These are phyloP conservation scores for Nephila pilipes DNA, from an alignment of 1,140 invertebrate genomes.

Conservation along the genomic window DNA sequence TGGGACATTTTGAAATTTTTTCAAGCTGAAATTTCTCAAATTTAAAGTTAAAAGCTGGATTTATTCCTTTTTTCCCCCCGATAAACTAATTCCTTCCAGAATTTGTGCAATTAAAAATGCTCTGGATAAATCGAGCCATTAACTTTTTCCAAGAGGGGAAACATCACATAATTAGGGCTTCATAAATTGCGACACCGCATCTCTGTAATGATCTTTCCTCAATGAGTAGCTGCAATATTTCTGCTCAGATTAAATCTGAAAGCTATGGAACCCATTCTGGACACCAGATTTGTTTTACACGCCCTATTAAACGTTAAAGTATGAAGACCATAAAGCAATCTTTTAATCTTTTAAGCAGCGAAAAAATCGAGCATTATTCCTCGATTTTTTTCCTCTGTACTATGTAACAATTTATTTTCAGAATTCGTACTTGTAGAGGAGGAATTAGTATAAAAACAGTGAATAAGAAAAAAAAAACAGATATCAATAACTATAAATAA, in stretches of 20 bases:
- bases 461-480: too few relatives aligned
- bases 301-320: constrained; percentile 20
- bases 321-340: neutral
- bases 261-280: neutral
- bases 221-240: neutral
- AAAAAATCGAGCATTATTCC: neutral
- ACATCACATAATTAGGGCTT: constrained; percentile 18
- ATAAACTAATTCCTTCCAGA: neutral
- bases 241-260: neutral
- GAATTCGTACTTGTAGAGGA: too few relatives aligned
- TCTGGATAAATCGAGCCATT: constrained; percentile 21
- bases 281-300: constrained; percentile 3
- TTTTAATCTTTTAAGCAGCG: neutral
- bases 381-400: neutral
- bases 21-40: neutral
- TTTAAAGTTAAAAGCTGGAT: neutral
- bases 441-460: too few relatives aligned
- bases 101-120: neutral
- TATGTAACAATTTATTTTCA: too few relatives aligned
- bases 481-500: too few relatives aligned
- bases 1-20: too few relatives aligned
- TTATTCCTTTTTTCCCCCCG: neutral
- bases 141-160: constrained; percentile 4
- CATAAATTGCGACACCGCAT: neutral
- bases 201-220: constrained; percentile 20